These are phyloP conservation scores for Lasaia peninsularis DNA, from an alignment of 1,140 invertebrate genomes.

Conservation along the genomic window DNA sequence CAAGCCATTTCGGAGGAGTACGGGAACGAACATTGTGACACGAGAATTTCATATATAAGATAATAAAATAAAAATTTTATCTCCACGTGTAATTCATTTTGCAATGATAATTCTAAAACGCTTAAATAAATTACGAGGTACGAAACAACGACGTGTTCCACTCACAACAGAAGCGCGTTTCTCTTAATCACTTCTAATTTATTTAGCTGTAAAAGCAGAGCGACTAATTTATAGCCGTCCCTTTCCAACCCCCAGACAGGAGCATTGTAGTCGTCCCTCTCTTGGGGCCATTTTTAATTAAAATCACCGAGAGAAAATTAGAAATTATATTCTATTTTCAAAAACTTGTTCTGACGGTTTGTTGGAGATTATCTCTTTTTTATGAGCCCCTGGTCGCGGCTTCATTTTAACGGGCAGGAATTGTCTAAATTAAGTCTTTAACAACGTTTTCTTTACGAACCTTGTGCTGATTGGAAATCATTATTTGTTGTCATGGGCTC, in stretches of 20 bases:
- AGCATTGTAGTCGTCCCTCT: conserved; percentile 45
- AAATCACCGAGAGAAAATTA: conserved; percentile 75
- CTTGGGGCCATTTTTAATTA: conserved; percentile 76
- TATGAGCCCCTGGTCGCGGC: conserved; percentile 68
- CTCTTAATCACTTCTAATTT: conserved; percentile 77
- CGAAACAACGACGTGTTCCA: conserved; percentile 50
- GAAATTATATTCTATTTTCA: conserved; percentile 78
- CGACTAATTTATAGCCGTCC: conserved; percentile 66
- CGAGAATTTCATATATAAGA: no score
- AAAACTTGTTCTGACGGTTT: conserved; percentile 74
- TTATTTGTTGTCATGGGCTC: conserved; percentile 42
- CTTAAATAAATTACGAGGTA: conserved; percentile 47
- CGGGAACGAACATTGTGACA: no score
- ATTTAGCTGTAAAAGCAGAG: conserved; percentile 67
- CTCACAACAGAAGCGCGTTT: conserved; percentile 60
- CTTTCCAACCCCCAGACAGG: conserved; percentile 46
- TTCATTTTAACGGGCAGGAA: conserved; percentile 67
- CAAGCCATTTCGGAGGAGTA: no score
- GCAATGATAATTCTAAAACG: conserved; percentile 21
- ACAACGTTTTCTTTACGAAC: conserved; percentile 63
- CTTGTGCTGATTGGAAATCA: conserved; percentile 48
- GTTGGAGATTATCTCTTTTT: conserved; percentile 74
- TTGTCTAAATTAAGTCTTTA: conserved; percentile 64
- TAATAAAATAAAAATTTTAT: background rate
- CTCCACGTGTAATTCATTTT: conserved; percentile 5